phyloP scores from a whole-genome alignment of 2,888 invertebrate species.

The Hedychridium roseum region DNA sequence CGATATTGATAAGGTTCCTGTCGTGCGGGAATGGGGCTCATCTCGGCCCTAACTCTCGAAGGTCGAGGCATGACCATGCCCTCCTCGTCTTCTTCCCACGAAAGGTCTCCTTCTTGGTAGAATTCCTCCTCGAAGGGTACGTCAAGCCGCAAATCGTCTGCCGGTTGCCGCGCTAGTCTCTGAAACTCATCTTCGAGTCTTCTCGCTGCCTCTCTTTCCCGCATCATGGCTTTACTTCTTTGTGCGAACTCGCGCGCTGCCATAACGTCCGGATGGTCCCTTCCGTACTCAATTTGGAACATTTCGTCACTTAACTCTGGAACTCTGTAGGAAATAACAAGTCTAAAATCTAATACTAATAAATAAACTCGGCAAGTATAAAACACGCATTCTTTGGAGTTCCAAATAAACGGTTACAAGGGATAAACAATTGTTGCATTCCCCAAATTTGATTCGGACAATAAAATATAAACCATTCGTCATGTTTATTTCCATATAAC shows the following conservation, averaged over 20 bases:
- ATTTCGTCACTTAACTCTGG: conserved; percentile 34
- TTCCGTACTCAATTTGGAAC: conserved; percentile 29
- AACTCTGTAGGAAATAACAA: conserved; percentile 11
- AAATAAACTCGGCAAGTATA: too few species aligned
- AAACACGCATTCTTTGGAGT: too few species aligned
- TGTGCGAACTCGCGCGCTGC: conserved; percentile 40
- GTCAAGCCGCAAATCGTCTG: conserved; percentile 26
- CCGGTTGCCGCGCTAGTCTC: conserved; percentile 10
- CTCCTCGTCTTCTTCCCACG: conserved; percentile 41
- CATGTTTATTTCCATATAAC: too few species aligned
- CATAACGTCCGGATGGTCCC: conserved; percentile 40
- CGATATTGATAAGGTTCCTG: conserved; percentile 10
- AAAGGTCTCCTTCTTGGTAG: conserved; percentile 34
- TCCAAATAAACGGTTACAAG: too few species aligned
- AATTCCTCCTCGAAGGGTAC: conserved; percentile 40
- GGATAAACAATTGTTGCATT: too few species aligned
- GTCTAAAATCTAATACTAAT: neutral
- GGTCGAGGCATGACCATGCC: conserved; percentile 24
- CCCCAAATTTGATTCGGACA: too few species aligned
- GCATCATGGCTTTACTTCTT: conserved; percentile 14
- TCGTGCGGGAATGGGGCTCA: conserved; percentile 28
- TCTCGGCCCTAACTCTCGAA: conserved; percentile 34
- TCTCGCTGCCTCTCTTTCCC: conserved; percentile 22
- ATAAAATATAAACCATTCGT: too few species aligned
- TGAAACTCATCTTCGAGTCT: conserved; percentile 34